Conservation (phyloP, 2,797 vertebrate genomes). For the Sebastes vulpes region DNA sequence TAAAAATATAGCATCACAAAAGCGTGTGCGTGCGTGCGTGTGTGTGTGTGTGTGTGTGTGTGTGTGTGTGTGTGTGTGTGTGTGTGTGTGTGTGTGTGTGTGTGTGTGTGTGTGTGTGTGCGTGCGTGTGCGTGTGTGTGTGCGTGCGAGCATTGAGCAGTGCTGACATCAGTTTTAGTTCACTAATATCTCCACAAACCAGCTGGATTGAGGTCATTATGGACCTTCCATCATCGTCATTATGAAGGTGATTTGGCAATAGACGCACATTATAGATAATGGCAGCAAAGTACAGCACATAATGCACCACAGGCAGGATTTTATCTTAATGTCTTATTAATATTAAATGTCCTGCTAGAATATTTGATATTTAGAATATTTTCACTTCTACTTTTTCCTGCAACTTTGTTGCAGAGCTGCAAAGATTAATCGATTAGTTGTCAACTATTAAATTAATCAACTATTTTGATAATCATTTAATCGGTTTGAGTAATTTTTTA, state of each 20-base stretch:
- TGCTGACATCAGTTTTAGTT: conserved; percentile 43
- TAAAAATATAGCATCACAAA: neutral
- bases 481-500: too few relatives aligned
- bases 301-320: conserved; percentile 2
- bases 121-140: neutral
- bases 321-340: conserved; percentile 17
- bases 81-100: neutral
- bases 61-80: neutral
- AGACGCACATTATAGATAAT: conserved; percentile 20
- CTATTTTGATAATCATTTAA: too few relatives aligned
- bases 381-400: neutral
- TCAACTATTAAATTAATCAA: too few relatives aligned
- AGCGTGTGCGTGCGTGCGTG: neutral
- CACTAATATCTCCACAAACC: conserved; percentile 37
- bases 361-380: conserved; percentile 3
- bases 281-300: neutral
- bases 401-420: neutral
- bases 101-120: neutral
- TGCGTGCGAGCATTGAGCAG: neutral
- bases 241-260: conserved; percentile 36
- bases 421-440: too few relatives aligned
- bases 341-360: conserved; percentile 19
- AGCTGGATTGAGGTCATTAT: conserved; percentile 51
- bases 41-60: neutral
- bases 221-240: conserved; percentile 44